Base-by-base conservation (phyloP, 2,113 vertebrate genomes). In the Marcusenius ussheri region DNA sequence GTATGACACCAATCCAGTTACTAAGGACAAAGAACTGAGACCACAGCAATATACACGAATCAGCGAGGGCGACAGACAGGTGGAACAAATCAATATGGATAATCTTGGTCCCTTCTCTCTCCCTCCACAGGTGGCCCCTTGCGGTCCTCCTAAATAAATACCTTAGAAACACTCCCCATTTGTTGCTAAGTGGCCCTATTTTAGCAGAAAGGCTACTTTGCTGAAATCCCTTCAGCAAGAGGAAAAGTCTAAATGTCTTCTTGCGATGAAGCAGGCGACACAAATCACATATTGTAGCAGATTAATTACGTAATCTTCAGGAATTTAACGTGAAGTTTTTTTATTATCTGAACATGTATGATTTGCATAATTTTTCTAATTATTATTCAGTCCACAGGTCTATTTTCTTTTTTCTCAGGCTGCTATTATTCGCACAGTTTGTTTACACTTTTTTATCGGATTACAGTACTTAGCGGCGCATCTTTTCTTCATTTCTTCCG, bases 291-390 rank as follows among this genome's bases (percentile, higher is more conserved):
- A 42, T 80, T 80, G 13, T 56, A 84, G n/a, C 31, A 84, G 13
- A 58, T 83, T 45, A 86, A 90, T 90, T 87, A 17, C 27, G 39
- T 70, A 17, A 45, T 66, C 83, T 66, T 24, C 24, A 86, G 83
- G 56, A 42, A 86, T 66, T 35, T 89, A 42, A 46, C 19, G 11
- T 58, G 89, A 24, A 42, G 45, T 83, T 31, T 42, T 19, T 77
- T 80, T 27, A 58, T 42, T 83, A 49, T 80, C 80, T 17, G 31
- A 45, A 56, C 13, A 24, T 24, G 21, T 17, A 86, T 47, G 51
- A 56, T 86, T 90, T 86, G 11, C 83, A 90, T 86, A 90, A 90
- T 90, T n/a, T 21, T 46, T 47, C 35, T 45, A 51, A 31, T 85
- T 35, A 86, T 66, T 31, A 47, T 66, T 19, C 89, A 31, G 89